Percentiles rank a stretch among this genome's conserved stretches.
These are phyloP conservation scores for cat (Felis catus) DNA, from an alignment of 2,113 vertebrate species.

Conservation along the genomic window DNA sequence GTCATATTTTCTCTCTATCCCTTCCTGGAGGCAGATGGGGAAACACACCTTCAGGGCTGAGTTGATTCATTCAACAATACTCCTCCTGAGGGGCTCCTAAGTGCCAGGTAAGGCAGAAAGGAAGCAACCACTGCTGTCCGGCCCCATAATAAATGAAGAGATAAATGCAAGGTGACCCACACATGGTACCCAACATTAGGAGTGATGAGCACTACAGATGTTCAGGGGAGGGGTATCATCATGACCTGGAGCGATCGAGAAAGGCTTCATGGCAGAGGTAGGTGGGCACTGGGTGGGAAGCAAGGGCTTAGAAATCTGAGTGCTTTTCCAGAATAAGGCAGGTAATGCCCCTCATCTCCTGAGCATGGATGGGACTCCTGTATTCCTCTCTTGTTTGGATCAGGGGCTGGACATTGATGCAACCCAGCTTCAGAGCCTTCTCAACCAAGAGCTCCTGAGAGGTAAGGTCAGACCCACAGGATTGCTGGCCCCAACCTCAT, in stretches of 20 bases:
- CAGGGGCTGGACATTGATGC: slow-evolving; percentile 82
- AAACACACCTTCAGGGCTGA: not conserved
- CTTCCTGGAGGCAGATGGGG: slow-evolving; percentile 5
- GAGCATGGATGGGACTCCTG: not conserved
- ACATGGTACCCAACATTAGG: not conserved
- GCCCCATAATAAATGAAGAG: not conserved
- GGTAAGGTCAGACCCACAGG: slow-evolving; percentile 71
- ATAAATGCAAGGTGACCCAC: not conserved
- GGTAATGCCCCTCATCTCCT: not conserved
- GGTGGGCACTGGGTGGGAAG: not conserved
- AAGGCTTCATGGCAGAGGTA: not conserved
- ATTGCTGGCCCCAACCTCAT: not conserved
- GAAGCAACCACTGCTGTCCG: not conserved
- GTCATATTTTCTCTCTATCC: not conserved
- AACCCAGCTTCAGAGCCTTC: slow-evolving; percentile 81
- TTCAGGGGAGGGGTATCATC: not conserved
- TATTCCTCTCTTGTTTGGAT: not conserved
- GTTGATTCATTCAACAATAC: not conserved
- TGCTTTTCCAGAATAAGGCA: not conserved
- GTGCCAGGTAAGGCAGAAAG: rapidly evolving
- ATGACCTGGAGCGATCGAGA: not conserved
- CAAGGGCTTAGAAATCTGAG: not conserved
- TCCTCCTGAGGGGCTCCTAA: not conserved
- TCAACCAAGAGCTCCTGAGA: slow-evolving; percentile 83
- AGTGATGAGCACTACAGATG: too few relatives aligned